phyloP scores from a whole-genome alignment of 2,888 invertebrate species.

The Argyra leucocephala region DNA sequence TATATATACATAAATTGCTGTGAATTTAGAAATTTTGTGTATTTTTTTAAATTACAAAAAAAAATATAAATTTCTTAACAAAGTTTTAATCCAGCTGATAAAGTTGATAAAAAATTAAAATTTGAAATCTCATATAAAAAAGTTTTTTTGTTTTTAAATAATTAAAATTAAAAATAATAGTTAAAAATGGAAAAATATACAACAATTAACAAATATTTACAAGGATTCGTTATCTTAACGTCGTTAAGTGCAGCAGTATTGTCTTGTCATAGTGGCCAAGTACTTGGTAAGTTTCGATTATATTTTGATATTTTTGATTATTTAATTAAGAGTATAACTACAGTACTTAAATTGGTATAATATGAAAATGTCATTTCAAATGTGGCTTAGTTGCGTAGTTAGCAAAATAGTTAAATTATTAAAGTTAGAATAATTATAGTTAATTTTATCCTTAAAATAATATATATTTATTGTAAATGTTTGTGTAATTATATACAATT shows the following conservation, averaged over 20 bases:
- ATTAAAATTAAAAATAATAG: neutral
- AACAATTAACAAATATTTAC: conserved; percentile 19
- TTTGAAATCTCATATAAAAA: conserved; percentile 18
- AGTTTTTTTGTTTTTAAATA: conserved; percentile 17
- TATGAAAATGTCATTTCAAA: no score
- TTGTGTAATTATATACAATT: no score
- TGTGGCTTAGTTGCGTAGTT: no score
- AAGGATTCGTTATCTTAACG: conserved; percentile 29
- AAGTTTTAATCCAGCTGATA: neutral
- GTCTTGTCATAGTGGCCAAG: conserved; percentile 35
- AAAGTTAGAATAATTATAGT: no score
- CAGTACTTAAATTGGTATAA: no score
- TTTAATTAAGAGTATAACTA: no score
- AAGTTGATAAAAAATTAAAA: neutral
- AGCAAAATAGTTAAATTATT: no score
- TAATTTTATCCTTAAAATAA: no score
- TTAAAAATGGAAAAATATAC: conserved; percentile 17
- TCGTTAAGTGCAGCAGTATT: conserved; percentile 30
- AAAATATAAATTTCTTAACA: neutral
- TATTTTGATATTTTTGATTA: no score
- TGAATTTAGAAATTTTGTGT: neutral
- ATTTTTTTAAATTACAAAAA: neutral
- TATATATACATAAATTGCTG: neutral
- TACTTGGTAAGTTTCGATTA: conserved; percentile 37
- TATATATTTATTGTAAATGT: no score